Conservation (phyloP, 2,888 invertebrate species). For the Acanthosepion lycidas region DNA sequence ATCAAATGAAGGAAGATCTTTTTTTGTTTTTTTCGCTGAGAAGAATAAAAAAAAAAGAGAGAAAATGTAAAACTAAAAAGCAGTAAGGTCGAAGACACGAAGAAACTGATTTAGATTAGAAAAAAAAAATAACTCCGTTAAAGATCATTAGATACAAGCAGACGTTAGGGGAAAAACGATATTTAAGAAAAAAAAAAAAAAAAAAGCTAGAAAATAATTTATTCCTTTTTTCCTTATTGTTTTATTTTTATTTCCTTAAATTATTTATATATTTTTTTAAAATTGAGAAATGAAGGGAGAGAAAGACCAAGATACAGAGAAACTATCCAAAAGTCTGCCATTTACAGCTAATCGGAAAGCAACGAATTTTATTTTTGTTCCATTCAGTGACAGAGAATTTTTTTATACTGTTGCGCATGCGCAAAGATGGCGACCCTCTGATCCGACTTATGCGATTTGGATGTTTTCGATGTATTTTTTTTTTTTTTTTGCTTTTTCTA, state of each 20-base stretch:
- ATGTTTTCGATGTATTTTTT: neutral
- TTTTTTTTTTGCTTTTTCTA: neutral
- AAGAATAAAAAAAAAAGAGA: neutral
- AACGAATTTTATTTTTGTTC: neutral
- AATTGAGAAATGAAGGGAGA: no score
- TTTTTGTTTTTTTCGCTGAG: no score
- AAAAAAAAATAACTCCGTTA: neutral
- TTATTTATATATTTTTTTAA: no score
- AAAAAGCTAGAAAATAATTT: neutral
- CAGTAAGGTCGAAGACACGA: neutral
- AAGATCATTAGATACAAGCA: neutral
- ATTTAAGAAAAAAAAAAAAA: neutral
- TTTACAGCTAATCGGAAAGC: neutral
- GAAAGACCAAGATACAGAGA: neutral
- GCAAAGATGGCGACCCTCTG: constrained; percentile 33
- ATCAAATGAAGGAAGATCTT: no score
- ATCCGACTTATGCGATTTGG: neutral
- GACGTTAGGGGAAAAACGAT: neutral
- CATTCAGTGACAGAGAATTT: neutral
- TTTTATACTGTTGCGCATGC: neutral
- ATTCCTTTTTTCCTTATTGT: no score
- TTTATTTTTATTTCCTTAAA: no score
- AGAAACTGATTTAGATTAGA: neutral
- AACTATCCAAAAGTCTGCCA: neutral
- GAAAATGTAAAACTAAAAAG: neutral